These are phyloP conservation scores for Dolichallabes microphthalmus DNA, from an alignment of 2,113 vertebrate species.

Conservation along the genomic window DNA sequence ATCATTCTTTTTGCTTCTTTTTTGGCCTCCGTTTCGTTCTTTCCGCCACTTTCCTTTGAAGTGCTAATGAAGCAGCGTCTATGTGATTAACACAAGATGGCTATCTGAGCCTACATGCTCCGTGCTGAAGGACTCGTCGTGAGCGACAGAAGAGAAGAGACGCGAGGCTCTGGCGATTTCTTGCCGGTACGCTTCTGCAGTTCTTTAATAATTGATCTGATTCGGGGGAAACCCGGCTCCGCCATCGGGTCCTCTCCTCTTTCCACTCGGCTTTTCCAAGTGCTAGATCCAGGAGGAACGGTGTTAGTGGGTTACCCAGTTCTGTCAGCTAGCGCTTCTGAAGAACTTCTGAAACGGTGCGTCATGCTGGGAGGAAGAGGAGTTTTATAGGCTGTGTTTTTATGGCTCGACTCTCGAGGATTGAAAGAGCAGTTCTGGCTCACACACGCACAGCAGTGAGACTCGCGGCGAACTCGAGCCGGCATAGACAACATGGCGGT, in stretches of 20 bases:
- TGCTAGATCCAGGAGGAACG: constrained; percentile 33
- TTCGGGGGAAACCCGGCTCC: constrained; percentile 64
- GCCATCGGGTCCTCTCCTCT: constrained; percentile 38
- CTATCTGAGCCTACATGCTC: constrained; percentile 35
- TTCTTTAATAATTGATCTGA: constrained; percentile 57
- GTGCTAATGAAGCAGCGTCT: constrained; percentile 50
- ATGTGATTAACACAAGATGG: constrained; percentile 47
- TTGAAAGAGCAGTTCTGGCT: neutral
- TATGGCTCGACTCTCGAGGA: neutral
- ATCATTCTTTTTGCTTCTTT: too few species aligned
- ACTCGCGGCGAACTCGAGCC: neutral
- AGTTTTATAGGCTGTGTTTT: constrained; percentile 20
- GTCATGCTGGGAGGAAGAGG: constrained; percentile 13
- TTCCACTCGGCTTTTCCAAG: constrained; percentile 9
- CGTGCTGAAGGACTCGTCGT: neutral
- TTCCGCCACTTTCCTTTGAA: constrained; percentile 50
- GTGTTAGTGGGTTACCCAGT: constrained; percentile 60
- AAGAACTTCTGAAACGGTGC: constrained; percentile 38
- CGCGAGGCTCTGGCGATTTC: neutral
- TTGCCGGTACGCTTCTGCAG: constrained; percentile 19
- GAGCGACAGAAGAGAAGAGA: neutral
- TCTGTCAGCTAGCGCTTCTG: constrained; percentile 27
- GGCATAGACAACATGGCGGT: neutral
- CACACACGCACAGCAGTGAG: neutral
- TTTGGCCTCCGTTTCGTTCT: constrained; percentile 38